Base-by-base conservation (phyloP, 2,113 vertebrate genomes). In the Cyphomyrus discorhynchus region DNA sequence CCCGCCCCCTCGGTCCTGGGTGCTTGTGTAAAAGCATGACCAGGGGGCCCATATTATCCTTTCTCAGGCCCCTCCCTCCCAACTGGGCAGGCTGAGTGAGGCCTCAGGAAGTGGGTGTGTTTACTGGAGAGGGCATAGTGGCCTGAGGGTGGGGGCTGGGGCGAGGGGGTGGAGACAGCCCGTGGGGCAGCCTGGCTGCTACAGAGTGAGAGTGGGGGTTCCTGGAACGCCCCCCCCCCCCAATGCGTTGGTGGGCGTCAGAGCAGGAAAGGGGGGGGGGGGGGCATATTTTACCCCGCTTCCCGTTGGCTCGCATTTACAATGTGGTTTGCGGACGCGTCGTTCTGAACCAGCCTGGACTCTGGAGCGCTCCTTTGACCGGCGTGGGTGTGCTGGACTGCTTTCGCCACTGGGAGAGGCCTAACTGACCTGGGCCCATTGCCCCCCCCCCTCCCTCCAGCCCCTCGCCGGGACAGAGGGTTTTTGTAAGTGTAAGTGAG, bases 71-170 rank as follows among this genome's bases (percentile, higher is more conserved):
- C 58, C 80, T 84, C 39, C 86, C 89, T n/a, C 89, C 45, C 93
- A 91, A 66, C 52, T 92, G 92, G 93, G 93, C 92, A 91, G 92
- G 92, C 91, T 93, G 92, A 35, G 1, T 91, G 92, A 95, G 96
- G 96, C 95, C 95, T 96, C 97, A 96, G 98, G 97, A 99, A 99
- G 94, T 97, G 97, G 96, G 98, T 97, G 97, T 97, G 95, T 45
- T 39, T 94, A 95, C 94, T 93, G 94, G 80, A 94, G 94, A 91
- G 94, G 96, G 96, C 96, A 96, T 96, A 96, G 96, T 97, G 97
- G 97, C 96, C 97, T 95, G 96, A 94, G 97, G 97, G 97, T 98
- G 96, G 96, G 96, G 96, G 95, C 96, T 39, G 93, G 94, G 92
- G 93, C 91, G 91, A 91, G 91, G 93, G 94, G 92, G 94, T 91